phyloP scores from a whole-genome alignment of 2,113 vertebrate genomes.

The Lagopus muta region DNA sequence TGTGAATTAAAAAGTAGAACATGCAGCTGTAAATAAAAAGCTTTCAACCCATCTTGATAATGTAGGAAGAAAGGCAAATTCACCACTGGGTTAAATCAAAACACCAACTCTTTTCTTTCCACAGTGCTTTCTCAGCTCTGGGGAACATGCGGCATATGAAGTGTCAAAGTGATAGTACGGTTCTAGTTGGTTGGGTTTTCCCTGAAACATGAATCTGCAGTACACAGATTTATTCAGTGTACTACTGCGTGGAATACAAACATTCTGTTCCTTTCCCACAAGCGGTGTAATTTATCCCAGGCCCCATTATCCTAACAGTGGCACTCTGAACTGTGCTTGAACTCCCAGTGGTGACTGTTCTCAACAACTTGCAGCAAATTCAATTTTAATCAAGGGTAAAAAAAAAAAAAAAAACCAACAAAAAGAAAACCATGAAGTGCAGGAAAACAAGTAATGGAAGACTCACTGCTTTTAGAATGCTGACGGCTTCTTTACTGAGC shows the following conservation, averaged over 20 bases:
- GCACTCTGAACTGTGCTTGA: constrained; percentile 72
- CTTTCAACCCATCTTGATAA: not conserved
- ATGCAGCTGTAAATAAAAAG: not conserved
- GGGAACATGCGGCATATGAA: not conserved
- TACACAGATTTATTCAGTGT: constrained; percentile 40
- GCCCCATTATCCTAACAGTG: constrained; percentile 62
- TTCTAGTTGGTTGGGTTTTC: constrained; percentile 32
- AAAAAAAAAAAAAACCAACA: not conserved
- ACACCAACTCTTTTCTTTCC: constrained; percentile 19
- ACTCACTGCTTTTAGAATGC: constrained; percentile 95
- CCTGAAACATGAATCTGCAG: constrained; percentile 53
- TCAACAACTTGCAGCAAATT: constrained; percentile 57
- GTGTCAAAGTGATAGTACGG: constrained; percentile 15
- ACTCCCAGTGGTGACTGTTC: constrained; percentile 55
- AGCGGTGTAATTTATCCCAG: constrained; percentile 72
- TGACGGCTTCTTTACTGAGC: constrained; percentile 99
- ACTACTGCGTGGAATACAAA: constrained; percentile 73
- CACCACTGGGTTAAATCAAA: not conserved
- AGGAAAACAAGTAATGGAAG: constrained; percentile 20
- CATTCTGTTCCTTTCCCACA: constrained; percentile 81
- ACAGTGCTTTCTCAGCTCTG: not conserved
- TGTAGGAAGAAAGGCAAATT: not conserved
- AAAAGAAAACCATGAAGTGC: not conserved
- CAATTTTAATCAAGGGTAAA: constrained; percentile 22
- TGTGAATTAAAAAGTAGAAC: not conserved